Evolutionary conservation across 92 coral and sea anemone species (phyloP).

Genomic region (Porites evermanni): DNA sequence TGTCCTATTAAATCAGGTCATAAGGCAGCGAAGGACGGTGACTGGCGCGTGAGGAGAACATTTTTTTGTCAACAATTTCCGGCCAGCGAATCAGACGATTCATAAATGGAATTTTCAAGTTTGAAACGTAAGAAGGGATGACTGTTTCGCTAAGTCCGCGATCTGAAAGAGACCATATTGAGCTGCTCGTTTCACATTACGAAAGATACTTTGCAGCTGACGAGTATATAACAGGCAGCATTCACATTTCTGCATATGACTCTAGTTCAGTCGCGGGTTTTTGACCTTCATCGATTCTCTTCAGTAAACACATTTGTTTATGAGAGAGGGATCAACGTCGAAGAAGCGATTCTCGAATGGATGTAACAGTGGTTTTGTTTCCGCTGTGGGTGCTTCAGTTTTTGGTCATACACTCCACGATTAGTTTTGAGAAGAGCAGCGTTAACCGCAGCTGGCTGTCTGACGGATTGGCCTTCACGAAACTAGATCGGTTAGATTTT

Average conservation of each 20-base stretch:
- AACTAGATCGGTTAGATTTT: neutral
- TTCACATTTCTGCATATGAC: neutral
- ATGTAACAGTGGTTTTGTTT: constrained; percentile 3
- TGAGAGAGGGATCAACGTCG: neutral
- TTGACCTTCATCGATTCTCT: neutral
- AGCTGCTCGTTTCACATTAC: constrained; percentile 28
- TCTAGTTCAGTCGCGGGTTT: neutral
- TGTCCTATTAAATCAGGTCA: neutral
- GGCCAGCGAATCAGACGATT: constrained; percentile 25
- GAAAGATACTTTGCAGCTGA: constrained; percentile 2
- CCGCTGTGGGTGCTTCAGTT: constrained; percentile 1
- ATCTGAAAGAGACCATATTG: constrained; percentile 28
- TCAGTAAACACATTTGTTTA: neutral
- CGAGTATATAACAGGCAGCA: constrained; percentile 19
- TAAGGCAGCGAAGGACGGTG: neutral
- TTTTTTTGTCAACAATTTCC: constrained; percentile 40
- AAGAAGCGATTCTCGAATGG: constrained; percentile 2
- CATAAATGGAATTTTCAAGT: neutral
- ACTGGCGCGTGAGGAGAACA: neutral
- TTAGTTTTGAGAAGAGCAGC: neutral
- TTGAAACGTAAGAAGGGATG: constrained; percentile 7
- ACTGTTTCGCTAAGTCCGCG: neutral
- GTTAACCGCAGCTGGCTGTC: neutral
- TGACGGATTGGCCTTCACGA: neutral
- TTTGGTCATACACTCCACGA: neutral